phyloP scores from a whole-genome alignment of 2,797 vertebrate species.

The Ficedula albicollis region DNA sequence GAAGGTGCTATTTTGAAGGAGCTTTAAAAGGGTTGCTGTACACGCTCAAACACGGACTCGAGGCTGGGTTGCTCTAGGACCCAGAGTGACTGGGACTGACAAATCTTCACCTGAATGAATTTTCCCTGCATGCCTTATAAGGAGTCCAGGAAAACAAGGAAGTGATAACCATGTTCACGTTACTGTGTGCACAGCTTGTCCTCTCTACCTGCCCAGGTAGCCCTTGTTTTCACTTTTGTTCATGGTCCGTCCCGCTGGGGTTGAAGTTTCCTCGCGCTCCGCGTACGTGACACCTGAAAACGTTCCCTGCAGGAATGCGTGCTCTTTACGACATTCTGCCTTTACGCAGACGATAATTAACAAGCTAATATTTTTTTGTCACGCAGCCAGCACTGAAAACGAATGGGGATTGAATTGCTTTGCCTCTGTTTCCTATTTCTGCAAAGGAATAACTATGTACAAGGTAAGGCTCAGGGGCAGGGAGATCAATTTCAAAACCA shows the following conservation, averaged over 20 bases:
- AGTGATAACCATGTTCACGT: slow-evolving; percentile 79
- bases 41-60: rapidly evolving
- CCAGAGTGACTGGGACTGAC: slow-evolving; percentile 44
- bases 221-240: slow-evolving; percentile 71
- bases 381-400: slow-evolving; percentile 85
- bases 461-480: slow-evolving; percentile 84
- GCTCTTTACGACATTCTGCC: slow-evolving; percentile 46
- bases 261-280: slow-evolving; percentile 61
- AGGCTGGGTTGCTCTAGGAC: slow-evolving; percentile 63
- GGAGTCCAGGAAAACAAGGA: slow-evolving; percentile 89
- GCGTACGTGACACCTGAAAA: slow-evolving; percentile 57
- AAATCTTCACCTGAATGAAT: slow-evolving; percentile 74
- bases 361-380: slow-evolving; percentile 72
- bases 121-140: slow-evolving; percentile 82
- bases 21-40: neutral
- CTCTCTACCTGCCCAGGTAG: slow-evolving; percentile 77
- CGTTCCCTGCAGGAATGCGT: slow-evolving; percentile 20
- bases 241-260: slow-evolving; percentile 42
- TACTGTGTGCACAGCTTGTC: slow-evolving; percentile 69
- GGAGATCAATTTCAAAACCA: neutral
- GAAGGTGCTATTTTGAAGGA: neutral
- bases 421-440: slow-evolving; percentile 89
- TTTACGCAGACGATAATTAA: slow-evolving; percentile 64
- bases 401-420: slow-evolving; percentile 95
- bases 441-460: slow-evolving; percentile 83